A percentile compares a stretch with the other conserved stretches of the same genome.
Evolutionary conservation across 2,888 invertebrate genomes (phyloP).

Genomic region (Cephus rjabovi): DNA sequence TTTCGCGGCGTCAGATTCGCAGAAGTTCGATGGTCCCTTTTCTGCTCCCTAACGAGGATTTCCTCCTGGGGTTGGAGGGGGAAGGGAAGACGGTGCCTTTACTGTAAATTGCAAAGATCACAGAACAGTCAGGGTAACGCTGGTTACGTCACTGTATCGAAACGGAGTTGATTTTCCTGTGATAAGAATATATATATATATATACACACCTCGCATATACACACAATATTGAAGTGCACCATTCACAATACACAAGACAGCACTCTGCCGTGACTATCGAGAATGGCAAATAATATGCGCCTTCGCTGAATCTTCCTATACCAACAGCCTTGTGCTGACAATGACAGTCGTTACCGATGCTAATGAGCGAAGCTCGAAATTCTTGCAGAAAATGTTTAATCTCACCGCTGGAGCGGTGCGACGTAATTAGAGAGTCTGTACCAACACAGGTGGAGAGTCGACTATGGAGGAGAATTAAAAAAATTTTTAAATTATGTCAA

Average conservation of each 20-base stretch:
- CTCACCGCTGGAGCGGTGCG: background rate
- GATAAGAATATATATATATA: too few species aligned
- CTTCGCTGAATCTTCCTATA: background rate
- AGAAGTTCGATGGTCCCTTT: background rate
- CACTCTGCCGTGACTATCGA: background rate
- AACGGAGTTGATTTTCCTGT: background rate
- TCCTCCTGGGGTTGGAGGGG: background rate
- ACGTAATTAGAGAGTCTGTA: background rate
- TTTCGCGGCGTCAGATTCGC: background rate
- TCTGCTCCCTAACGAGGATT: background rate
- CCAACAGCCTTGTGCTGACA: background rate
- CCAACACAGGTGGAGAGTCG: background rate
- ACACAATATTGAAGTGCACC: background rate
- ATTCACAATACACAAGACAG: background rate
- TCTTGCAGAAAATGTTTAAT: slow-evolving; percentile 36
- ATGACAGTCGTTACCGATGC: slow-evolving; percentile 21
- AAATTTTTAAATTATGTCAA: background rate
- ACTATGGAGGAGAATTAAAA: background rate
- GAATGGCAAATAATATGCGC: background rate
- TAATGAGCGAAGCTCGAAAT: slow-evolving; percentile 34
- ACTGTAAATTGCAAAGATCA: background rate
- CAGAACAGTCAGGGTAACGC: background rate
- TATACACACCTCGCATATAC: too few species aligned
- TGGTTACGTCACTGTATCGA: background rate
- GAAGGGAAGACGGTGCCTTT: background rate